Evolutionary conservation across 2,888 invertebrate genomes (phyloP), one percentile per base, ranked within the genome.

Genomic region (Marasmarcha lunaedactyla): DNA sequence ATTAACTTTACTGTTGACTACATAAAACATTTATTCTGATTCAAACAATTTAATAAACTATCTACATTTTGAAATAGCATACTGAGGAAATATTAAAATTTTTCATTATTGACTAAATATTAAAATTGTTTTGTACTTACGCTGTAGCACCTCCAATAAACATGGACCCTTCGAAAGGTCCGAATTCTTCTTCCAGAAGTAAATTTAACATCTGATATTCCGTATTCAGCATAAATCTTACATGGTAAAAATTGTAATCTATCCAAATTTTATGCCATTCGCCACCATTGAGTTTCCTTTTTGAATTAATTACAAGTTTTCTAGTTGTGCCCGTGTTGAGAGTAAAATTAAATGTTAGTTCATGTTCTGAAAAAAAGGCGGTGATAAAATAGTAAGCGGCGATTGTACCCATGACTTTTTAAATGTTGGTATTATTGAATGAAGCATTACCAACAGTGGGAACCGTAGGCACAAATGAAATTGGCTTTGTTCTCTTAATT

Each of bases 251-350:
- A 73, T 96, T 95, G 65, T 95, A 95, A 78, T 97, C 96, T 45
- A 97, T 94, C 93, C 94, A 94, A 48, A 97, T 90, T 74, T 95
- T 94, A 69, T 97, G 97, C 97, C 97, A 97, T 65, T 95, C 94
- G 1, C 96, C 97, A 38, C 93, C 92, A 63, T 95, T 96, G 36
- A 97, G 84, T 61, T 91, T 90, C 35, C 91, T 85, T 48, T 90
- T 88, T 2, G 94, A 94, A 57, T 90, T 90, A 46, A 97, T 92
- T 35, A 92, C 93, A 43, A 94, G 78, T 61, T 92, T 92, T 48
- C 92, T 88, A 36, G 91, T 90, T 5, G 90, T 90, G 0, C 92
- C 94, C 27, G 92, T 94, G 73, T 92, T 94, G 20, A 94, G 76
- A 0, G 95, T 94, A 57, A 95, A 95, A 69, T 95, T 94, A 71